Evolutionary conservation across 1,140 invertebrate genomes (phyloP).

Genomic region (Magallana angulata): DNA sequence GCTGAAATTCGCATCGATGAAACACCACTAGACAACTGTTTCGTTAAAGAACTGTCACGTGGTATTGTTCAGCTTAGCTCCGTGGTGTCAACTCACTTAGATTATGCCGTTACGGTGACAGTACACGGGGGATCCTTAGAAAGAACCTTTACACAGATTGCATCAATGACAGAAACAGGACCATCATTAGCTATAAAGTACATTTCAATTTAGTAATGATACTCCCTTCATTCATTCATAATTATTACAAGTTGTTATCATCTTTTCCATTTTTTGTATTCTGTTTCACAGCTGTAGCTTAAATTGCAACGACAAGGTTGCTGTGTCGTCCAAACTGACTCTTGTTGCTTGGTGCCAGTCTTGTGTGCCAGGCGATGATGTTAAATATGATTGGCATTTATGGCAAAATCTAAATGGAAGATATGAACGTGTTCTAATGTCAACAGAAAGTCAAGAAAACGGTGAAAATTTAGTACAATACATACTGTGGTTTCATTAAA

Average conservation of each 20-base stretch:
- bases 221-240: too few species aligned
- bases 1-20: neutral
- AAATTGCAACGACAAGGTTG: neutral
- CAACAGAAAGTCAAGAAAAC: neutral
- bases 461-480: neutral
- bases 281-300: neutral
- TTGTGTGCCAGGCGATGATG: neutral
- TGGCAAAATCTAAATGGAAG: neutral
- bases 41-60: neutral
- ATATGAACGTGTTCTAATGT: neutral
- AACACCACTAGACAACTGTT: neutral
- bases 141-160: neutral
- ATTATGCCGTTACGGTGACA: neutral
- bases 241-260: too few species aligned
- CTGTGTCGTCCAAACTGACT: neutral
- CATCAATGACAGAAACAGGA: neutral
- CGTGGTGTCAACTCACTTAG: neutral
- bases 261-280: too few species aligned
- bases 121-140: neutral
- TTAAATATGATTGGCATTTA: neutral
- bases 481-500: neutral
- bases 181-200: neutral
- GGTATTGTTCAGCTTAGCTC: neutral
- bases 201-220: too few species aligned
- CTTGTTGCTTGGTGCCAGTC: neutral